Conservation (phyloP, 1,140 invertebrate genomes). For the Leptestheria dahalacensis region DNA sequence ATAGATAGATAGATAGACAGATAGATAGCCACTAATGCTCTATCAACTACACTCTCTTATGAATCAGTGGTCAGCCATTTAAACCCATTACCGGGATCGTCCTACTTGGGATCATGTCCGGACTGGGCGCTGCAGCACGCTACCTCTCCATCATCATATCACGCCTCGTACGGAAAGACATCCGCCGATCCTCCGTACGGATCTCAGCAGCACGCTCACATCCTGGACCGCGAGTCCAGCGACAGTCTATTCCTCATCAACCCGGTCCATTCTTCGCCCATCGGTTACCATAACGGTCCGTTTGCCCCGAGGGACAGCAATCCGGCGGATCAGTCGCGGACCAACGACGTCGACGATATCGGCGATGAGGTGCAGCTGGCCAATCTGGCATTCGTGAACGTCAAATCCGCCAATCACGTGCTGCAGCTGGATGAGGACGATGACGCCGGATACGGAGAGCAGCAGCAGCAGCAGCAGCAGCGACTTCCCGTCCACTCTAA, state of each 20-base stretch:
- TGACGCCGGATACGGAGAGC: no score
- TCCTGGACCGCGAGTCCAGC: background rate
- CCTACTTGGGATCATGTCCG: background rate
- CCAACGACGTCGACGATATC: conserved; percentile 8
- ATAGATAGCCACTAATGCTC: no score
- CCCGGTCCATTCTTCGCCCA: background rate
- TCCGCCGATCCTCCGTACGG: no score
- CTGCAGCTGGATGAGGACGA: background rate
- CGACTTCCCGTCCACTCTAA: no score
- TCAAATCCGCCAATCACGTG: background rate
- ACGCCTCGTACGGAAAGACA: no score
- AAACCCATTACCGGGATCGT: background rate
- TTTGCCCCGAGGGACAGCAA: no score
- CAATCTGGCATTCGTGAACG: conserved; percentile 14
- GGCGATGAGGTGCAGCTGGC: conserved; percentile 13
- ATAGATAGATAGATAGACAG: no score
- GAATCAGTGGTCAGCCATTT: no score
- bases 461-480: no score
- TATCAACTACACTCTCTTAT: no score
- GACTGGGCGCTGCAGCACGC: background rate
- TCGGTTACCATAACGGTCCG: background rate
- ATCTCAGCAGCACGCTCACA: no score
- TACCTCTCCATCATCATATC: background rate
- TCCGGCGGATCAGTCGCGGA: no score
- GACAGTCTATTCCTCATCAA: background rate